Conservation (phyloP, 2,888 invertebrate species). For the Epiperipatus broadwayi region DNA sequence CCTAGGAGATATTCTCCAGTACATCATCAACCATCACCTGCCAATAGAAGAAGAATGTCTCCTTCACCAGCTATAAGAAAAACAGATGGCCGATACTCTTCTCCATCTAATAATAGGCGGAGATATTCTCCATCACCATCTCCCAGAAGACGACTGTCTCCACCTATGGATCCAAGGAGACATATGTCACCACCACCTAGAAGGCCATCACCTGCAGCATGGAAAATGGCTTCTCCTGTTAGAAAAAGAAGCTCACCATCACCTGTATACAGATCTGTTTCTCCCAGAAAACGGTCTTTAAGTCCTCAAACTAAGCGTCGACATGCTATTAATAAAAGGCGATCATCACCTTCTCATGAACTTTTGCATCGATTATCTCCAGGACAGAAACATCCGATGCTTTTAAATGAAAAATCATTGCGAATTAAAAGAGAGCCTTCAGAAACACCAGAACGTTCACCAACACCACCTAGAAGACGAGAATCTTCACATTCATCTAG, state of each 20-base stretch:
- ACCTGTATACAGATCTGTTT: background rate
- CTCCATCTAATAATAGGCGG: background rate
- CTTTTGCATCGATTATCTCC: no score
- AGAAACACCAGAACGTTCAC: no score
- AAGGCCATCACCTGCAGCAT: background rate
- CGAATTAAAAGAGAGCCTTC: no score
- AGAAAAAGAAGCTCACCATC: constrained; percentile 6
- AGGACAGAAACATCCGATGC: no score
- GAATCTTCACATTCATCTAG: no score
- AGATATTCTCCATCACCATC: background rate
- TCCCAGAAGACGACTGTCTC: background rate
- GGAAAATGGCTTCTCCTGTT: background rate
- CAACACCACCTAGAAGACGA: no score
- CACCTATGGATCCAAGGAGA: background rate
- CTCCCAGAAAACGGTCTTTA: no score
- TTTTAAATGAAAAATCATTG: no score
- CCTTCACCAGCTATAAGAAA: background rate
- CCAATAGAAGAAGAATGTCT: background rate
- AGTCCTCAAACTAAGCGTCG: no score
- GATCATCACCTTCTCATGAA: no score
- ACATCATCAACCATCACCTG: background rate
- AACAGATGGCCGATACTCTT: background rate
- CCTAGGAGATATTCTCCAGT: background rate
- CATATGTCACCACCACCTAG: constrained; percentile 1
- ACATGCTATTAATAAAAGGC: no score